Base-by-base conservation (phyloP, 1,140 invertebrate genomes). In the Kradibia gibbosae region DNA sequence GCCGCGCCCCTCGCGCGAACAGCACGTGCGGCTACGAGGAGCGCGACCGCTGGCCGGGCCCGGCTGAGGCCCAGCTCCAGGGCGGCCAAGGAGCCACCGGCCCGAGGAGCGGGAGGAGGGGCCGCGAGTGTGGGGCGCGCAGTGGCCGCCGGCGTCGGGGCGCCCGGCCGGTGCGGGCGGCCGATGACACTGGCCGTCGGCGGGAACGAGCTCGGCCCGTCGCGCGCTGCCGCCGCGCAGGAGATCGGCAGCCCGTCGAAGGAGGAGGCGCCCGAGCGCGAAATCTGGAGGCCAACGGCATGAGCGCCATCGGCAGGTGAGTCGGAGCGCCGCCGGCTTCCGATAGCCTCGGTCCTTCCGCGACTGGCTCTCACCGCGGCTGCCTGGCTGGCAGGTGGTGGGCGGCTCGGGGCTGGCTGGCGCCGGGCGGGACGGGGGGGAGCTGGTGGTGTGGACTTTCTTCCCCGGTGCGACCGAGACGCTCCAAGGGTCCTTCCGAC, bases 221-320 rank as follows among this genome's bases (percentile, higher is more conserved):
- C 45, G 39, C 45, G 20, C 71, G 25, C 17, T 22, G n/a, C 39
- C 3, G 25, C 4, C n/a, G 36, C 2, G 1, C 34, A 31, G 28
- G 13, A n/a, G 11, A 5, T 34, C 15, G 31, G 36, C 7, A n/a
- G 22, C 4, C 31, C 34, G 11, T 22, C 20, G 8, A 2, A n/a
- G 45, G 15, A 78, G 50, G 15, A 78, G 50, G 28, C 17, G 70
- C 10, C 42, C 10, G 42, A 31, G 3, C 42, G n/a, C 48, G 8
- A 10, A 20, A 22, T 15, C 22, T 7, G 1, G 8, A 50, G 31
- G 4, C 7, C 34, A 39, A 5, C 75, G 42, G 42, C 89, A 91
- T 91, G 90, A 91, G 89, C 88, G 88, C 90, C 86, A 86, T 90
- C 87, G 87, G 87, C 88, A 90, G 90, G 90, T 91, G 89, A 91